phyloP scores from a whole-genome alignment of 2,113 vertebrate genomes.

The Pitta sordida region DNA sequence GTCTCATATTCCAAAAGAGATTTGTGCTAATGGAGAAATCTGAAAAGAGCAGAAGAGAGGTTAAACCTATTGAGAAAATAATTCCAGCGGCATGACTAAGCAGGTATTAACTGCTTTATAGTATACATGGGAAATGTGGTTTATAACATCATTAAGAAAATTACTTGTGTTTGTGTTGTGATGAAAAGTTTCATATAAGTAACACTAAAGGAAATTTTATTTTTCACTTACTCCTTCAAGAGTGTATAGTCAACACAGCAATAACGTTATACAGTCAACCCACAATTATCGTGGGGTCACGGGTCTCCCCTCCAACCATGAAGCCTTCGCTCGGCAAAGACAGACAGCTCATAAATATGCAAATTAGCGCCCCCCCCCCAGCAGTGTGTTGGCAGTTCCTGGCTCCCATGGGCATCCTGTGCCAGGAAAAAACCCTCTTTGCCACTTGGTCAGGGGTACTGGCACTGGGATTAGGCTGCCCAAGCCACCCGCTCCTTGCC shows the following conservation, averaged over 20 bases:
- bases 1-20: background rate
- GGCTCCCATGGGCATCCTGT: too few relatives aligned
- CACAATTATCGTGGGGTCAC: too few relatives aligned
- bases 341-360: too few relatives aligned
- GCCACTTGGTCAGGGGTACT: too few relatives aligned
- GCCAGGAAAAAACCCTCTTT: too few relatives aligned
- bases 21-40: background rate
- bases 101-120: background rate
- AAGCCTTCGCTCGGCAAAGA: too few relatives aligned
- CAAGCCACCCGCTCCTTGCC: too few relatives aligned
- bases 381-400: too few relatives aligned
- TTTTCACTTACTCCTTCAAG: background rate
- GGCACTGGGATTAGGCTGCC: too few relatives aligned
- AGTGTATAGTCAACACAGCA: background rate
- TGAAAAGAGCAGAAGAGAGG: background rate
- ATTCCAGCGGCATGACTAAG: background rate
- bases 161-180: background rate
- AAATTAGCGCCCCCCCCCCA: too few relatives aligned
- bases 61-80: background rate
- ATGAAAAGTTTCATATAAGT: background rate
- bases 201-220: background rate
- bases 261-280: background rate
- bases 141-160: background rate
- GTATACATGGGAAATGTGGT: background rate
- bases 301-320: too few relatives aligned